Conservation (phyloP, 2,888 invertebrate species). For the Leucophenga maculata region DNA sequence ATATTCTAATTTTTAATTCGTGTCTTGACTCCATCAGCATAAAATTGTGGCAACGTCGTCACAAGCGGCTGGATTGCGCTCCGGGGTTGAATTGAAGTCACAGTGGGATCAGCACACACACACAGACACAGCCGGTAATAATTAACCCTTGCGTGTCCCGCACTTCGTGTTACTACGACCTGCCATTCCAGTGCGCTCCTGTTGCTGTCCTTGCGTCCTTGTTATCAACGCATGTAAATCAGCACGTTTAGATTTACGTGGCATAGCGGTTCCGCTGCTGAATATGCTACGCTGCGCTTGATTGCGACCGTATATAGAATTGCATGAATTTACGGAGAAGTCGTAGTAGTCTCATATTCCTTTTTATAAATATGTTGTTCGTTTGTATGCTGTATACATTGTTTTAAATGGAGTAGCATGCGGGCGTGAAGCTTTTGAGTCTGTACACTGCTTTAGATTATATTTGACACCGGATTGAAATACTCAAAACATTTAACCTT, state of each 20-base stretch:
- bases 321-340: not conserved
- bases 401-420: no score
- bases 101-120: not conserved
- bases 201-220: slow-evolving; percentile 6
- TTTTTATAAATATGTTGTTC: no score
- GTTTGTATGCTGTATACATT: no score
- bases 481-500: no score
- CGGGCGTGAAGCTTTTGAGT: no score
- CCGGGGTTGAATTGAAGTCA: not conserved
- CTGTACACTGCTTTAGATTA: no score
- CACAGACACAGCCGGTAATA: slow-evolving; percentile 9
- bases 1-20: slow-evolving; percentile 39
- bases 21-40: slow-evolving; percentile 25
- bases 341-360: no score
- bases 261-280: slow-evolving; percentile 3
- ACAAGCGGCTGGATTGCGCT: not conserved
- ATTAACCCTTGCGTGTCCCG: slow-evolving; percentile 30
- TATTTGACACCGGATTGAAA: no score
- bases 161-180: not conserved
- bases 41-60: not conserved
- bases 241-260: slow-evolving; percentile 25
- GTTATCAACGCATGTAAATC: slow-evolving; percentile 20
- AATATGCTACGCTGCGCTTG: not conserved
- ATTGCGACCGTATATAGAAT: no score
- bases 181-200: slow-evolving; percentile 4